Evolutionary conservation across 2,888 invertebrate species (phyloP).

Genomic region (Mongoloraphidia duomilia): DNA sequence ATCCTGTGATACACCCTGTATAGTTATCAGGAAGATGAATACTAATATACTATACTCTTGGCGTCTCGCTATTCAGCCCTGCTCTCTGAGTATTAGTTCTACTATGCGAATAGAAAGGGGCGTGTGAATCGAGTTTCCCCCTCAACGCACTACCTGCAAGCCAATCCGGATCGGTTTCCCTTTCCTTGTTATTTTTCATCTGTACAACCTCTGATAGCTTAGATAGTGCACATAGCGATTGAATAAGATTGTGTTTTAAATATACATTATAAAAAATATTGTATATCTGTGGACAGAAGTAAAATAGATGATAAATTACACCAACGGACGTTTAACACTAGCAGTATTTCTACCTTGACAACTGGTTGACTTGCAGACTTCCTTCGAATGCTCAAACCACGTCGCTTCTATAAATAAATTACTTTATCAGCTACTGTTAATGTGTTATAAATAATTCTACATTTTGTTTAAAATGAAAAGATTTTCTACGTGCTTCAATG

Average conservation of each 20-base stretch:
- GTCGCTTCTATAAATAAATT: slow-evolving; percentile 36
- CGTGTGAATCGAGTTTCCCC: too few species aligned
- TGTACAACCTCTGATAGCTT: background rate
- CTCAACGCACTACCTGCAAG: too few species aligned
- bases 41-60: too few species aligned
- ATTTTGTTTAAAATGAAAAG: background rate
- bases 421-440: background rate
- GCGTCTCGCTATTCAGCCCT: too few species aligned
- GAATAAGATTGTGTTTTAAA: slow-evolving; percentile 1
- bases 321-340: too few species aligned
- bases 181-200: background rate
- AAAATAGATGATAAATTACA: background rate
- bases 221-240: background rate
- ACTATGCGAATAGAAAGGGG: too few species aligned
- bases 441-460: background rate
- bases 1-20: too few species aligned
- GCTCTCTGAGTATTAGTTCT: too few species aligned
- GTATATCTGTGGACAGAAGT: background rate
- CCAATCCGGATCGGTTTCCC: too few species aligned
- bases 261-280: background rate
- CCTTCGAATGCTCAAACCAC: slow-evolving; percentile 40
- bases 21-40: too few species aligned
- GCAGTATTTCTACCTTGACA: slow-evolving; percentile 32
- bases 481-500: background rate
- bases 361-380: slow-evolving; percentile 37